Conservation (phyloP, 1,140 invertebrate genomes). For the Bombus superbus region DNA sequence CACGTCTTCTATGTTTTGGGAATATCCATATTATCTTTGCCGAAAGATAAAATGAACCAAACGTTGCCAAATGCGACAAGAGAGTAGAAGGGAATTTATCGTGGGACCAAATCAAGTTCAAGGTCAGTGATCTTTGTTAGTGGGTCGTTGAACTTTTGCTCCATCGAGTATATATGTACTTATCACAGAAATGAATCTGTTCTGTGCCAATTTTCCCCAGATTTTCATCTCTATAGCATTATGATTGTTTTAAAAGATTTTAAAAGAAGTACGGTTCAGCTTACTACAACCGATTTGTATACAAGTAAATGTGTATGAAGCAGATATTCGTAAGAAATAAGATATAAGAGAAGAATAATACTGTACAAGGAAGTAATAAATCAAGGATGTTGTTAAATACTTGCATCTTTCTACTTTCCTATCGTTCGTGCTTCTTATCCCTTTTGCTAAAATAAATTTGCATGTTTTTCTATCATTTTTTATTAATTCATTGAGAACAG, state of each 20-base stretch:
- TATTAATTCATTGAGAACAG: conserved; percentile 54
- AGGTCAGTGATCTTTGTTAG: background rate
- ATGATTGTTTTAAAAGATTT: background rate
- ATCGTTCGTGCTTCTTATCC: background rate
- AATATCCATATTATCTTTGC: background rate
- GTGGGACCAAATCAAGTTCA: conserved; percentile 3
- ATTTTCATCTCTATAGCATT: background rate
- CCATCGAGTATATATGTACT: conserved; percentile 11
- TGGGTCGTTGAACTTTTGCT: background rate
- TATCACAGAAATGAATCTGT: conserved; percentile 7
- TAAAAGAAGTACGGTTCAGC: background rate
- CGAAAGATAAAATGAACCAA: background rate
- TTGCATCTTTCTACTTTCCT: too few species aligned
- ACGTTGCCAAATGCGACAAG: background rate
- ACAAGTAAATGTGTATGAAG: conserved; percentile 10
- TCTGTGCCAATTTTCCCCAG: conserved; percentile 12
- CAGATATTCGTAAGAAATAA: conserved; percentile 10
- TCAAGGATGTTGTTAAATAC: background rate
- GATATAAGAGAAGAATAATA: background rate
- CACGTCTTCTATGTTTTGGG: background rate
- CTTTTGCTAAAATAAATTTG: background rate
- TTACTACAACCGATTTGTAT: background rate
- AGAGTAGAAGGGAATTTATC: background rate
- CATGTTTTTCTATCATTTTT: background rate
- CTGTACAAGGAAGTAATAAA: conserved; percentile 17